phyloP scores from a whole-genome alignment of 2,113 vertebrate species.

The Mellivora capensis region DNA sequence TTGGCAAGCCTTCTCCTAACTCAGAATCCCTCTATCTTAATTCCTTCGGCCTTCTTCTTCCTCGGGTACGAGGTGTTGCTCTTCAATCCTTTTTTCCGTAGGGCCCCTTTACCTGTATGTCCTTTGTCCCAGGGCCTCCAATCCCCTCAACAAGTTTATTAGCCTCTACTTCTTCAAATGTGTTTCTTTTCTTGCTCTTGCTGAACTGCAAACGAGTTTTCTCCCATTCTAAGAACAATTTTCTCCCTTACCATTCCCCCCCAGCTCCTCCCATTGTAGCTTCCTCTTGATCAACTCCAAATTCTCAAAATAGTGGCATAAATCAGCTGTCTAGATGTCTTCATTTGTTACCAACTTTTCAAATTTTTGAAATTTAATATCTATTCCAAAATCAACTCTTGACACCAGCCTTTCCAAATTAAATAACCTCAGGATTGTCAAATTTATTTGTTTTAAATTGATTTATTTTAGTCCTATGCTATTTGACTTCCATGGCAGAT shows the following conservation, averaged over 20 bases:
- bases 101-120: accelerated
- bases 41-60: accelerated
- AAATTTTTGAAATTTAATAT: neutral
- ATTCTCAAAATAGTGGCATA: neutral
- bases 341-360: neutral
- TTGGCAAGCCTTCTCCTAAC: neutral
- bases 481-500: no score
- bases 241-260: neutral
- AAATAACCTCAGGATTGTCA: neutral
- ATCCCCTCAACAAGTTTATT: no score
- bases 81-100: accelerated
- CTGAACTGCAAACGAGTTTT: neutral
- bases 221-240: neutral
- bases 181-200: neutral
- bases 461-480: neutral
- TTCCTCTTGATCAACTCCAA: neutral
- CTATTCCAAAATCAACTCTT: no score
- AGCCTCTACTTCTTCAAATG: accelerated
- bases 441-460: no score
- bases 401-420: neutral
- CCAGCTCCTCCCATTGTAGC: accelerated
- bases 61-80: accelerated
- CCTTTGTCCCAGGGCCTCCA: neutral
- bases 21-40: no score
- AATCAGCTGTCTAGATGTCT: neutral